Base-by-base conservation (phyloP, 1,140 invertebrate genomes). In the Sarcophaga bullata region DNA sequence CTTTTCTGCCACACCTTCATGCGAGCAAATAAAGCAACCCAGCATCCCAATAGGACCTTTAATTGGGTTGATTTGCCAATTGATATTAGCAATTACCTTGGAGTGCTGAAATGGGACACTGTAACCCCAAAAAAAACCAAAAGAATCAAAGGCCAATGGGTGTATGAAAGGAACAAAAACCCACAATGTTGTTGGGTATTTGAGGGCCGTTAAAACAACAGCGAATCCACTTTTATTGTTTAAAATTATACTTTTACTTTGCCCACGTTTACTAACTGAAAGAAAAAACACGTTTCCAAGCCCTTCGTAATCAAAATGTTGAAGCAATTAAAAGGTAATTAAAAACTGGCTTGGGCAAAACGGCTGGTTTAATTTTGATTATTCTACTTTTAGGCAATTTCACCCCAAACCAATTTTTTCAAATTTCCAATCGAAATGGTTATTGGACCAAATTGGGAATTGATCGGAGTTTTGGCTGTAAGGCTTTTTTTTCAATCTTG, bases 41-140 rank as follows among this genome's bases (percentile, higher is more conserved):
- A 0, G 96, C 93, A 91, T 95, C 91, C 91, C 0, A 99, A 89
- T 0, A 99, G 90, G 90, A 84, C 87, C 97, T 91, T 99, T 99
- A 83, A 99, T n/a, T 95, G 52, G 98, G 98, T 90, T 99, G 98
- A 85, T n/a, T 98, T 98, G 58, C 98, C 98, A 85, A 99, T 98
- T 0, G 97, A 95, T 0, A 96, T n/a, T 98, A 1, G 98, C 98
- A 5, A 96, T 94, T n/a, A 19, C 98, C 98, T 82, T 94, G 92
- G 92, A 3, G 91, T 91, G 52, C 93, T 93, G 84, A 93, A 93
- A 88, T 95, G 92, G 2, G 95, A 97, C 15, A 98, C 92, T 6
- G 97, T 96, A 15, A 97, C 95, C n/a, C n/a, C n/a, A n/a, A n/a
- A n/a, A n/a, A n/a, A 99, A 94, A 1, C 96, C 98, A 82, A 97